Conservation (phyloP, 2,113 vertebrate genomes). For the Hirundichthys speculiger region DNA sequence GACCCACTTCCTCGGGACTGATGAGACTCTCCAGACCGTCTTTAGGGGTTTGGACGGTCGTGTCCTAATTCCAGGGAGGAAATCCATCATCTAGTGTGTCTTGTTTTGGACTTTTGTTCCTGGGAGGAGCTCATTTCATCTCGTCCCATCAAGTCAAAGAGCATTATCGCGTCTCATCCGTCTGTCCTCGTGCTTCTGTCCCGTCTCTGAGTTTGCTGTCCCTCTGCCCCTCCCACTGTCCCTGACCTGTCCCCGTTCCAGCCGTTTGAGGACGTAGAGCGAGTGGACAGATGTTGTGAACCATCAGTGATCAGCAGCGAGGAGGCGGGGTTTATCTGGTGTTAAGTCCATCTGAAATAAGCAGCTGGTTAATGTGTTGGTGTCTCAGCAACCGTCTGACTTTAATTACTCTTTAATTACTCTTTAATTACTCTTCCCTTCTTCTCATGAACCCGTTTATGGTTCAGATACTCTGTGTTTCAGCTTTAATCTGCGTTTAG, state of each 20-base stretch:
- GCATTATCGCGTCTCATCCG: neutral
- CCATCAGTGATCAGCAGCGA: constrained; percentile 54
- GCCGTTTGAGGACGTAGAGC: constrained; percentile 13
- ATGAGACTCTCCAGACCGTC: too few relatives aligned
- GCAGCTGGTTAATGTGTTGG: constrained; percentile 16
- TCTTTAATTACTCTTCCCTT: too few relatives aligned
- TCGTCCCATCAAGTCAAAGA: neutral
- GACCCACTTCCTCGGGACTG: too few relatives aligned
- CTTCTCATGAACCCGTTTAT: rapidly evolving
- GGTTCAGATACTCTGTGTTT: neutral
- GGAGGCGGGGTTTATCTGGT: constrained; percentile 51
- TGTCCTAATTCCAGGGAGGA: neutral
- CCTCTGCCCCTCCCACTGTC: constrained; percentile 1
- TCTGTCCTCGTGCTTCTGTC: neutral
- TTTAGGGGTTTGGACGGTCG: neutral
- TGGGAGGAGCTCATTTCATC: neutral
- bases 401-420: neutral
- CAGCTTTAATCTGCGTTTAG: neutral
- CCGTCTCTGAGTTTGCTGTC: neutral
- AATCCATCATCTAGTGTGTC: neutral
- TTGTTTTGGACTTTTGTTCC: neutral
- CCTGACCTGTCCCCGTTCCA: constrained; percentile 23
- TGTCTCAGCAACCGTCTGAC: neutral
- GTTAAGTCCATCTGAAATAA: constrained; percentile 50
- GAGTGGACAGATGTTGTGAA: constrained; percentile 56